Evolutionary conservation across 2,113 vertebrate genomes (phyloP).

Genomic region (Cyanoliseus patagonus): DNA sequence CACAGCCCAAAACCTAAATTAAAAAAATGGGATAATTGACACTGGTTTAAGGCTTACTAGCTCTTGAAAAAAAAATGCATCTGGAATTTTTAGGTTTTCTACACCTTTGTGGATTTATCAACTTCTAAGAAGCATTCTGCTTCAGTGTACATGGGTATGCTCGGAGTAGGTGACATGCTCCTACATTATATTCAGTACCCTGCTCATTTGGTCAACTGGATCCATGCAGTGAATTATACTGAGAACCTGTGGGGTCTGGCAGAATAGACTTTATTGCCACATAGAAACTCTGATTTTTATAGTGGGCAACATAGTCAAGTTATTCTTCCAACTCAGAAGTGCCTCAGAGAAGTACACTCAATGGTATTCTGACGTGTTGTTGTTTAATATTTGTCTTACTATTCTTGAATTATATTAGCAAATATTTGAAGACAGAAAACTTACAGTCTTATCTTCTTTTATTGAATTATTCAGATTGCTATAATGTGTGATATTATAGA

Average conservation of each 20-base stretch:
- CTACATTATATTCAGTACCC: neutral
- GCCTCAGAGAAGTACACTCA: neutral
- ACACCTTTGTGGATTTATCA: neutral
- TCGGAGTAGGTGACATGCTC: neutral
- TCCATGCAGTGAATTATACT: neutral
- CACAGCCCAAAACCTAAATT: neutral
- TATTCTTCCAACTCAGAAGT: neutral
- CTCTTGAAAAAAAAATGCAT: neutral
- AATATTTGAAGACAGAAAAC: neutral
- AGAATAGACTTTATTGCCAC: neutral
- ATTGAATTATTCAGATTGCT: neutral
- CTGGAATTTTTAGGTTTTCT: neutral
- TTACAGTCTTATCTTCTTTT: neutral
- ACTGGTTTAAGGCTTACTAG: neutral
- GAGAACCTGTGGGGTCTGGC: neutral
- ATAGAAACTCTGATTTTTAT: neutral
- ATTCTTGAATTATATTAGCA: neutral
- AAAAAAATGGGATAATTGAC: neutral
- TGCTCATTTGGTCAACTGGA: rapidly evolving
- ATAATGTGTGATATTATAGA: neutral
- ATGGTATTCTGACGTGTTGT: neutral
- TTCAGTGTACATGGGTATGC: neutral
- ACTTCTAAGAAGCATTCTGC: neutral
- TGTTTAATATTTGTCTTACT: neutral
- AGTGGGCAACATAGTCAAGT: neutral